A percentile compares a stretch with the other conserved stretches of the same genome.
Conservation (phyloP, 2,113 vertebrate genomes). For the Parus major region DNA sequence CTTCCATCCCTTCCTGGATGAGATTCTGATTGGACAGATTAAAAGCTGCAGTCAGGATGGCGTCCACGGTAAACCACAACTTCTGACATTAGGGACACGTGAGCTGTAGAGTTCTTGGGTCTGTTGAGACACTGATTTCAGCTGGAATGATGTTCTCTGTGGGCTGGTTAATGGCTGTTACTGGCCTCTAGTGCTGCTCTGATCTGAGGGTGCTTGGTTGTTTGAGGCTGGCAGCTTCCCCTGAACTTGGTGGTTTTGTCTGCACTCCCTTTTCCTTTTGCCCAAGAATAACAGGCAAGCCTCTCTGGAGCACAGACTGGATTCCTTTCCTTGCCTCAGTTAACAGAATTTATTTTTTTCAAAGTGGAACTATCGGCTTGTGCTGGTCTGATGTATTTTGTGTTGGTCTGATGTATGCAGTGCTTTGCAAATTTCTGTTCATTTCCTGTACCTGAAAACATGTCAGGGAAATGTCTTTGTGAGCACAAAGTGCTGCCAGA, state of each 20-base stretch:
- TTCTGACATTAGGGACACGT: accelerated
- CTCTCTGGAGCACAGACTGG: background rate
- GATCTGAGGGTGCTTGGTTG: background rate
- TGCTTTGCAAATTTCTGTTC: background rate
- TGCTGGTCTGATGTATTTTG: background rate
- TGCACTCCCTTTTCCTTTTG: background rate
- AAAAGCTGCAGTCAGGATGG: constrained; percentile 96
- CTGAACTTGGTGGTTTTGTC: background rate
- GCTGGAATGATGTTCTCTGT: background rate
- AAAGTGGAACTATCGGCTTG: accelerated
- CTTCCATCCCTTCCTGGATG: constrained; percentile 94
- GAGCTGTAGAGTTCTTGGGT: background rate
- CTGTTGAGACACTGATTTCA: background rate
- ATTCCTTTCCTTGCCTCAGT: background rate
- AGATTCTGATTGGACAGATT: constrained; percentile 92
- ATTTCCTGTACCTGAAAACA: background rate
- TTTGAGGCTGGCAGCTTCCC: background rate
- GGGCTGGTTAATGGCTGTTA: background rate
- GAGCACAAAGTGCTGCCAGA: background rate
- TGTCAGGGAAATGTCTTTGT: background rate
- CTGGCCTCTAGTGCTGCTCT: background rate
- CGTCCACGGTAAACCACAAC: constrained; percentile 80
- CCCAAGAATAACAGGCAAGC: background rate
- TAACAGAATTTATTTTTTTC: background rate
- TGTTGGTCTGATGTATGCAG: background rate